phyloP scores from a whole-genome alignment of 2,888 invertebrate genomes.

The Notodonta ziczac region DNA sequence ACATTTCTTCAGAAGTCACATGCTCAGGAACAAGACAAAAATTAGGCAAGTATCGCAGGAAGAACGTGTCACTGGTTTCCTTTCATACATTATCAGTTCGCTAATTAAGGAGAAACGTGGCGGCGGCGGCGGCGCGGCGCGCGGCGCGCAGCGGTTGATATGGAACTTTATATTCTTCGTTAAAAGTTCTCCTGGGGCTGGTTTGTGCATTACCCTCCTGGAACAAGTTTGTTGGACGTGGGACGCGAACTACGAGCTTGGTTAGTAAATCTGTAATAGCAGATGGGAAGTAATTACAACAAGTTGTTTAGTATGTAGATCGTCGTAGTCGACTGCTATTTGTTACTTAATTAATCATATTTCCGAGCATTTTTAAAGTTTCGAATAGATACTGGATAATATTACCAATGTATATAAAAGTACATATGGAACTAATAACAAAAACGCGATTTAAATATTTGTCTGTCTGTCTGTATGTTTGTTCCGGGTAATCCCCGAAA shows the following conservation, averaged over 20 bases:
- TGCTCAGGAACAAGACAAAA: neutral
- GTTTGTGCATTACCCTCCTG: neutral
- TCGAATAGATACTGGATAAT: too few species aligned
- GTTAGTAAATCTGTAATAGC: too few species aligned
- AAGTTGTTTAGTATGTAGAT: neutral
- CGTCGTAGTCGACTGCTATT: neutral
- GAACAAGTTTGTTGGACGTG: neutral
- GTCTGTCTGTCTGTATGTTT: too few species aligned
- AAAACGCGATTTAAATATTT: too few species aligned
- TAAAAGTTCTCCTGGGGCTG: conserved; percentile 28
- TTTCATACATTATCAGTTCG: neutral
- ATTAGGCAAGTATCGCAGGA: neutral
- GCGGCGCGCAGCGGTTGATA: conserved; percentile 17
- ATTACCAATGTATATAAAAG: too few species aligned
- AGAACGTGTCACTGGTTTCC: neutral
- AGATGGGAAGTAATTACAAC: too few species aligned
- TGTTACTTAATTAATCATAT: neutral
- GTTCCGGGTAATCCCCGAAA: too few species aligned
- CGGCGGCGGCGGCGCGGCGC: conserved; percentile 5
- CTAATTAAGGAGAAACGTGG: neutral
- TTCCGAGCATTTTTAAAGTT: neutral
- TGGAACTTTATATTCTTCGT: conserved; percentile 37
- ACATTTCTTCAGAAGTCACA: neutral
- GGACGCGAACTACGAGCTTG: neutral
- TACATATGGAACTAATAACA: too few species aligned